phyloP scores from a whole-genome alignment of 2,113 vertebrate genomes.

The Sinocyclocheilus grahami region DNA sequence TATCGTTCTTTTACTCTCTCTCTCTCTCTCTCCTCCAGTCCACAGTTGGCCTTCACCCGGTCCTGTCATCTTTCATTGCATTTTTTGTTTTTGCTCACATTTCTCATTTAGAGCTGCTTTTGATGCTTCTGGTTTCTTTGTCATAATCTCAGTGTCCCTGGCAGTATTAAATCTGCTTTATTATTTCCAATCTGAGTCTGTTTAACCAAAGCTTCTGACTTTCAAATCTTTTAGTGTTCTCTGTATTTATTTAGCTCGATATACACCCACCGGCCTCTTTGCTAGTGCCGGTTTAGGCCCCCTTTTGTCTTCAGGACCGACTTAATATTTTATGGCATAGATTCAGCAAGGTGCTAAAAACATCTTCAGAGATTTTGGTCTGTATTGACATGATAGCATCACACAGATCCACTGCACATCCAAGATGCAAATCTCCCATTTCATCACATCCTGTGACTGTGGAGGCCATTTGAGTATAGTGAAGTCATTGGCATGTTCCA shows the following conservation, averaged over 20 bases:
- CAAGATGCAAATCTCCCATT: not conserved
- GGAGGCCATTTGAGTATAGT: too few species aligned
- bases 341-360: not conserved
- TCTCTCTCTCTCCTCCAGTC: constrained; percentile 19
- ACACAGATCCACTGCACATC: not conserved
- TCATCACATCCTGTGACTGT: not conserved
- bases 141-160: not conserved
- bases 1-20: constrained; percentile 42
- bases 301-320: not conserved
- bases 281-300: not conserved
- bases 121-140: not conserved
- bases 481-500: not conserved
- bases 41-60: not conserved
- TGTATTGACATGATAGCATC: not conserved
- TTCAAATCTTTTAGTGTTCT: not conserved
- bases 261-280: not conserved
- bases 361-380: not conserved
- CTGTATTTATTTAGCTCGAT: not conserved
- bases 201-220: not conserved
- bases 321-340: not conserved
- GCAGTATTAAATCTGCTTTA: not conserved
- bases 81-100: not conserved
- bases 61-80: not conserved
- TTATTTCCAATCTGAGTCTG: not conserved
- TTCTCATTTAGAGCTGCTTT: constrained; percentile 12